Percentiles rank a stretch among this genome's conserved stretches.
Conservation (phyloP, 2,113 vertebrate species). For the Coryphaenoides rupestris region DNA sequence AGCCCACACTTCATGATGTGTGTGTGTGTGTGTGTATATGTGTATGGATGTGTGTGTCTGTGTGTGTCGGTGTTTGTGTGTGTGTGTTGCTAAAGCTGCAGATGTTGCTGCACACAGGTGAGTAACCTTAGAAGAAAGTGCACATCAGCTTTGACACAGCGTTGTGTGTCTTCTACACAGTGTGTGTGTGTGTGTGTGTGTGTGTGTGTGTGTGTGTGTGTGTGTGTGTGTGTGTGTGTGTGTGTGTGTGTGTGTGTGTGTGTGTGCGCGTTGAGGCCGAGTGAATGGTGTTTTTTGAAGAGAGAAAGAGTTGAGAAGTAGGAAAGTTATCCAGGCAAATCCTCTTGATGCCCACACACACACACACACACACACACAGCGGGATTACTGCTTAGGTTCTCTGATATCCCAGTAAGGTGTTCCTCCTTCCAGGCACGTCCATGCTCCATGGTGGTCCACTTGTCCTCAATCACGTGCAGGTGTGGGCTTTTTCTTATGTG, state of each 20-base stretch:
- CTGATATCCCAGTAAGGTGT: background rate
- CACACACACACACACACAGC: background rate
- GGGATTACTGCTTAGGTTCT: background rate
- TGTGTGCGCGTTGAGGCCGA: slow-evolving; percentile 1
- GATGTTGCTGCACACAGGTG: background rate
- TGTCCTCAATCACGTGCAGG: background rate
- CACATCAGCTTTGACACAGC: background rate
- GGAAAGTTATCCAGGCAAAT: background rate
- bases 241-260: background rate
- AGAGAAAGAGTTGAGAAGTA: background rate
- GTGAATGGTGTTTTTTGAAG: background rate
- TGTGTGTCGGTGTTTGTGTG: slow-evolving; percentile 1
- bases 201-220: background rate
- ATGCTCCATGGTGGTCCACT: background rate
- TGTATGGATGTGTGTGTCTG: background rate
- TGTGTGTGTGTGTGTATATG: slow-evolving; percentile 3
- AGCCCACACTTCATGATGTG: slow-evolving; percentile 2
- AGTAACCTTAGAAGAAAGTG: background rate
- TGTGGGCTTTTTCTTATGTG: background rate
- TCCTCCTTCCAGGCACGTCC: background rate
- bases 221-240: slow-evolving; percentile 5
- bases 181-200: background rate
- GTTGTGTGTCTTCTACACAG: background rate
- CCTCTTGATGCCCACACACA: background rate
- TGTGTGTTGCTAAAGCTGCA: background rate